A percentile compares a stretch with the other conserved stretches of the same genome.
These are phyloP conservation scores for Solenopsis invicta DNA, from an alignment of 1,140 invertebrate species.

Conservation along the genomic window DNA sequence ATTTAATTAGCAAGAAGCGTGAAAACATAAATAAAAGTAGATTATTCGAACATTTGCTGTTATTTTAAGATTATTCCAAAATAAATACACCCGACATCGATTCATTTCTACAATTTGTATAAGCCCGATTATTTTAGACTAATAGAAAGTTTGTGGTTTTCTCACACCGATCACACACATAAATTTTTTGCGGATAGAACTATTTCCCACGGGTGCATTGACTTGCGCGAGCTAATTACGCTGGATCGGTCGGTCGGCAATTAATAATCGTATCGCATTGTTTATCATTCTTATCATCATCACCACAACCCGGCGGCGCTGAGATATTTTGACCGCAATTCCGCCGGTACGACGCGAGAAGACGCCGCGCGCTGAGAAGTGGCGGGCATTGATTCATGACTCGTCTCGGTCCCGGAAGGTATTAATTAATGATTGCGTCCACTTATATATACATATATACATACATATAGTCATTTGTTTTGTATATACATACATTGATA, in stretches of 20 bases:
- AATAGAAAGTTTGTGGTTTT: slow-evolving; percentile 24
- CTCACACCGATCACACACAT: background rate
- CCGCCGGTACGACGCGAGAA: slow-evolving; percentile 36
- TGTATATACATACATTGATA: slow-evolving; percentile 25
- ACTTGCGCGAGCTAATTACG: slow-evolving; percentile 62
- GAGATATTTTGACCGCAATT: slow-evolving; percentile 64
- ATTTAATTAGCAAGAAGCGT: background rate
- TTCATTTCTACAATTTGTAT: background rate
- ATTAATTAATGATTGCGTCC: slow-evolving; percentile 81
- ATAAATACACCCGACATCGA: background rate
- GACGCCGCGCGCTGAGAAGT: slow-evolving; percentile 47
- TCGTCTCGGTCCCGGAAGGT: slow-evolving; percentile 78
- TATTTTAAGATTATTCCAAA: background rate
- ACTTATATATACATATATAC: slow-evolving; percentile 50
- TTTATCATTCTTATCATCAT: slow-evolving; percentile 70
- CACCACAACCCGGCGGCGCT: slow-evolving; percentile 47
- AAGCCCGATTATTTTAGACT: slow-evolving; percentile 6
- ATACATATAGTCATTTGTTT: background rate
- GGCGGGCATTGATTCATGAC: slow-evolving; percentile 78
- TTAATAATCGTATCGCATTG: slow-evolving; percentile 72
- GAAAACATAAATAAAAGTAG: background rate
- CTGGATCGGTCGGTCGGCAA: slow-evolving; percentile 47
- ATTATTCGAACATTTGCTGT: background rate
- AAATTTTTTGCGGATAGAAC: slow-evolving; percentile 18
- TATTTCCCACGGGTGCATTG: slow-evolving; percentile 46